phyloP scores from a whole-genome alignment of 2,113 vertebrate species.

The Elachura formosa region DNA sequence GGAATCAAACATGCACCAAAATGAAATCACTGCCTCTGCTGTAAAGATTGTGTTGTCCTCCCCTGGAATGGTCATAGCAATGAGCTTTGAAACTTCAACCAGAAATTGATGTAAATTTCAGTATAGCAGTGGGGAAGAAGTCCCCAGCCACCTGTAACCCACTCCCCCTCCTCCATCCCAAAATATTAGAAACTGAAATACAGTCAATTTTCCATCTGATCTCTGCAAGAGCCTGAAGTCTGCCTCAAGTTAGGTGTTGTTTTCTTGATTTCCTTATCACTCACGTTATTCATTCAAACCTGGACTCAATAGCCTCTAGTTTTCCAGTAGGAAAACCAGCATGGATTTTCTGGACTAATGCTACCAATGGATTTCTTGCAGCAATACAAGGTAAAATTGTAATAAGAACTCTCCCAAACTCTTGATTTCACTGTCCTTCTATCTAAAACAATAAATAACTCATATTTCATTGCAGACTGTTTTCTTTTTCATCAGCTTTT shows the following conservation, averaged over 20 bases:
- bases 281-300: not conserved
- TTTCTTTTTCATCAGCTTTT: not conserved
- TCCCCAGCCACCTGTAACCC: accelerated
- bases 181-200: not conserved
- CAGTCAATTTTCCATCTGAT: not conserved
- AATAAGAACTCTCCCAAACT: not conserved
- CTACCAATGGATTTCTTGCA: not conserved
- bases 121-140: not conserved
- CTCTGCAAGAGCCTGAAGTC: not conserved
- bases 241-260: not conserved
- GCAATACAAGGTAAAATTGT: not conserved
- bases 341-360: not conserved
- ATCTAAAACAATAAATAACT: not conserved
- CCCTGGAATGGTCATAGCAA: not conserved
- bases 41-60: not conserved
- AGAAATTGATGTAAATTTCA: not conserved
- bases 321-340: not conserved
- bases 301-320: not conserved
- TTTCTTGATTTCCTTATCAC: not conserved
- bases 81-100: not conserved
- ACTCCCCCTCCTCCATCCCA: accelerated
- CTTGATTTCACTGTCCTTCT: not conserved
- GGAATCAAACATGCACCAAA: not conserved
- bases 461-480: not conserved
- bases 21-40: not conserved